Evolutionary conservation across 2,888 invertebrate species (phyloP), one percentile per base, ranked within the genome.

Genomic region (Drosophila engyochracea): DNA sequence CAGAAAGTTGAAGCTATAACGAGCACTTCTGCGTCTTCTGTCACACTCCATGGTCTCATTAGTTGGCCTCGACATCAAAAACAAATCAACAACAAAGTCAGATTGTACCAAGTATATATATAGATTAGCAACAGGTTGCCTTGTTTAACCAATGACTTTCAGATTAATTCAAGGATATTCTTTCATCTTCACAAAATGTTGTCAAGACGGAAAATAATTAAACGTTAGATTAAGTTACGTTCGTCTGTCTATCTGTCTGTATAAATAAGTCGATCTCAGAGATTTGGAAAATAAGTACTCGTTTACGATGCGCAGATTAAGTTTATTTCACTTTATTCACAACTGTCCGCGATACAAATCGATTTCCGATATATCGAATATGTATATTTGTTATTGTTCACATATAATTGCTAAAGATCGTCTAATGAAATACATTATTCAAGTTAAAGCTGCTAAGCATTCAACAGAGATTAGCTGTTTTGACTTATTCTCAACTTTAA

Each of bases 31-130:
- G 47, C 16, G 19, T 28, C n/a, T 31, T 41, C 37, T 54, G 22
- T 47, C 37, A 41, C 41, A 10, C 59, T 65, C 74, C 58, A 55
- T 75, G 51, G 77, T 53, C 55, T 57, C 71, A 76, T 63, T 61
- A 61, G 44, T 35, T 57, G 49, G 35, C 49, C 62, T n/a, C 25
- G 31, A n/a, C 14, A 39, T 28, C 57, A n/a, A 30, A 51, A 35
- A 25, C 47, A 6, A 39, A 30, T n/a, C 39, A n/a, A n/a, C 19
- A 41, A 25, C 37, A n/a, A 39, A 12, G 49, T 25, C 16, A 16
- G 49, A 19, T 51, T 51, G 49, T 51, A 16, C 28, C 28, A 30
- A 28, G 28, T 39, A 19, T 19, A 51, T 16, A 25, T 28, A 10
- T 6, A 12, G 35, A 35, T 54, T 19, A 12, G 35, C 35, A 54